Percentiles rank a stretch among this genome's conserved stretches.
phyloP scores from a whole-genome alignment of 2,888 invertebrate genomes.

The Stenoptilia bipunctidactyla region DNA sequence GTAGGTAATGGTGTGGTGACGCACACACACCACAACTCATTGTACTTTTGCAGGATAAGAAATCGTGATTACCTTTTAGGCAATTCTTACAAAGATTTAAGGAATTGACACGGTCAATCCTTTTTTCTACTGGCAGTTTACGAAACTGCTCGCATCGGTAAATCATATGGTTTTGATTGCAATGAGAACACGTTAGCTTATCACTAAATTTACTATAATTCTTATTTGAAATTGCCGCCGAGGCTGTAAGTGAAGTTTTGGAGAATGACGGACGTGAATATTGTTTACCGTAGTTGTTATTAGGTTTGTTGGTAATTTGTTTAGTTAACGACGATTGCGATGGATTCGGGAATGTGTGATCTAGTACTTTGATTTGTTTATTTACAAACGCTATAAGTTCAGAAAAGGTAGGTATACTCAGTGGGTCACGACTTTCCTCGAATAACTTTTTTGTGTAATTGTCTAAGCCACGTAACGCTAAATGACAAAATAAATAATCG shows the following conservation, averaged over 20 bases:
- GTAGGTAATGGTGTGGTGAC: slow-evolving; percentile 4
- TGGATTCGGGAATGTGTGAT: neutral
- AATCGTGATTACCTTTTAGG: neutral
- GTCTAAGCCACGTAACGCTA: slow-evolving; percentile 3
- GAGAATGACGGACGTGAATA: neutral
- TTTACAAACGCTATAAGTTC: neutral
- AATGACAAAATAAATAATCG: slow-evolving; percentile 2
- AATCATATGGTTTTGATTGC: neutral
- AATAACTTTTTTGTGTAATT: neutral
- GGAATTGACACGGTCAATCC: neutral
- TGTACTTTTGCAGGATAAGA: neutral
- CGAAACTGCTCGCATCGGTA: neutral
- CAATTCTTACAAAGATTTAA: neutral
- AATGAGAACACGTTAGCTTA: neutral
- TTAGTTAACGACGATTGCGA: neutral
- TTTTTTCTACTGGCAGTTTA: too few relatives aligned
- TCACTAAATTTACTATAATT: neutral
- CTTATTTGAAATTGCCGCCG: slow-evolving; percentile 1
- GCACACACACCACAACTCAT: neutral
- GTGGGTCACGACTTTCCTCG: neutral
- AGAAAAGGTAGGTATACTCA: neutral
- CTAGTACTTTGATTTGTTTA: neutral
- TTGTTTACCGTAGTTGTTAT: neutral
- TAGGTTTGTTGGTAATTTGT: neutral
- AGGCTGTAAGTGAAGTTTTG: neutral